Base-by-base conservation (phyloP, 2,113 vertebrate species). In the Herpailurus yagouaroundi region DNA sequence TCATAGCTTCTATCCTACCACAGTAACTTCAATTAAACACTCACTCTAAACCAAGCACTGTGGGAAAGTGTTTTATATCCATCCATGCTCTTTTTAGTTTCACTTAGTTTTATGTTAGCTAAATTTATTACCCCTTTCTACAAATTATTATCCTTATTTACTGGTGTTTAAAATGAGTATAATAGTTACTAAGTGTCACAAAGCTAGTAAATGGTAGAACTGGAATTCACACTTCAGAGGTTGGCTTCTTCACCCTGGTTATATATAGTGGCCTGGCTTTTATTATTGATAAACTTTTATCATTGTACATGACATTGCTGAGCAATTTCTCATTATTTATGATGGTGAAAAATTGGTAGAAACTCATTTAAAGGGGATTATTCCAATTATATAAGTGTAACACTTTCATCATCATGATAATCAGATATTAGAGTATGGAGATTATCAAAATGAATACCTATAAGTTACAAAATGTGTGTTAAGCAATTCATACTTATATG, bases 401-500 rank as follows among this genome's bases (percentile, higher is more conserved):
- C 38, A 87, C n/a, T 95, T 95, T 92, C 60, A 93, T 66, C 38
- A 15, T 88, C 4, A 14, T 77, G 45, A 88, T 91, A 92, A 19
- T 48, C 71, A 77, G 38, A 68, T 95, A 64, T 41, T 94, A 76
- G 41, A 68, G 13, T 88, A 73, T 94, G 52, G 71, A 96, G n/a
- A 91, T 94, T 74, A 79, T 55, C 25, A 63, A 95, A 92, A 85
- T 73, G 48, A 95, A 74, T 93, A 66, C 48, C 95, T 95, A 97
- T 93, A 92, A 97, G 80, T 94, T 97, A 85, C 52, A 96, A 98
- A 98, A 96, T 96, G 71, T 95, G 94, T 97, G 92, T 98, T 96
- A 97, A 97, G 94, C 81, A 98, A 95, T 76, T 97, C 83, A 95
- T 81, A 96, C 89, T 76, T 96, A 77, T 93, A 94, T 84, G 81